Percentiles rank a stretch among this genome's conserved stretches.
Conservation (phyloP, 2,888 invertebrate genomes). For the Hecatera dysodea region DNA sequence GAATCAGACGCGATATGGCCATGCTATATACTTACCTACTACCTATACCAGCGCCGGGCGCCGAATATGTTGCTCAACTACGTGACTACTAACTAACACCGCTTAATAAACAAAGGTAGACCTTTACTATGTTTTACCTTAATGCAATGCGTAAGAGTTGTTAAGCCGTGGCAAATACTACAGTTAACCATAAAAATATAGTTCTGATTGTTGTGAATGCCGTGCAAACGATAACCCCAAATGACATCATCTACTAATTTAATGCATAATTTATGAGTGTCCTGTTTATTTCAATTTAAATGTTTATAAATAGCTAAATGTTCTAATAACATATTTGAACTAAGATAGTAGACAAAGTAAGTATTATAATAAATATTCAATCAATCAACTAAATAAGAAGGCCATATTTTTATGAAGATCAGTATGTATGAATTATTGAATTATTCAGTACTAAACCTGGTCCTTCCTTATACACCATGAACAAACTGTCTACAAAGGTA, state of each 20-base stretch:
- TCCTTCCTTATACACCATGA: constrained; percentile 26
- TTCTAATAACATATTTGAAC: constrained; percentile 11
- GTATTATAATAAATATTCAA: constrained; percentile 9
- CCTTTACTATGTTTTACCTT: constrained; percentile 39
- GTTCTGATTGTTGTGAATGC: constrained; percentile 24
- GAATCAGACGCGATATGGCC: constrained; percentile 87
- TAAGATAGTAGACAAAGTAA: constrained; percentile 36
- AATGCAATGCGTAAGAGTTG: constrained; percentile 16
- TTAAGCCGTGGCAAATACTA: constrained; percentile 28
- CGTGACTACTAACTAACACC: constrained; percentile 51
- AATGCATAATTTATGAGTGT: constrained; percentile 37
- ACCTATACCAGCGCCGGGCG: constrained; percentile 63
- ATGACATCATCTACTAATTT: constrained; percentile 68
- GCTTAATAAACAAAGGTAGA: constrained; percentile 46
- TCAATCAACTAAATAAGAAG: constrained; percentile 16
- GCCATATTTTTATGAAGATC: constrained; percentile 22
- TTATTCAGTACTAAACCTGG: constrained; percentile 37
- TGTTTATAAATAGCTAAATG: constrained; percentile 24
- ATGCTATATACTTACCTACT: constrained; percentile 65
- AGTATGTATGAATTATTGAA: constrained; percentile 45
- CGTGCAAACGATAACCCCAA: constrained; percentile 66
- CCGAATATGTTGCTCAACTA: constrained; percentile 74
- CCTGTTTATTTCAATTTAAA: constrained; percentile 44
- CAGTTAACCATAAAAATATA: constrained; percentile 16
- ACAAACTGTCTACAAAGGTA: constrained; percentile 8